Base-by-base conservation (phyloP, 2,888 invertebrate genomes). In the Agonum fuliginosum region DNA sequence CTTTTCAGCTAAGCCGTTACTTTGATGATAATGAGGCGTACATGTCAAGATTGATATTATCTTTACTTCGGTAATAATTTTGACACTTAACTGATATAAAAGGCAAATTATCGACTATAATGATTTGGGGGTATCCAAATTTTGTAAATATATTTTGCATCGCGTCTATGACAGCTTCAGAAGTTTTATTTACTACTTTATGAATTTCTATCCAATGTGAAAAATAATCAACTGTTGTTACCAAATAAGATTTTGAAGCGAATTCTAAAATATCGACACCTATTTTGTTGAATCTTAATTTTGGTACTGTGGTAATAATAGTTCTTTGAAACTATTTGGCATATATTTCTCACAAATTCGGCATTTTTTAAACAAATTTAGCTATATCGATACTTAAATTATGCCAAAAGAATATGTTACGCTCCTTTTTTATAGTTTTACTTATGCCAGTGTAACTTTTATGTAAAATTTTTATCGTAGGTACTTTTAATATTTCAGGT, bases 71-170 rank as follows among this genome's bases (percentile, higher is more conserved):
- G 34, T 78, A 79, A 41, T 78, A 81, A n/a, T 79, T 37, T 76
- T 58, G 76, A 74, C 80, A 82, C 69, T 67, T 77, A 22, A 10
- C n/a, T 14, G 80, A 80, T 20, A 80, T 67, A 17, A 82, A 82
- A 2, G 80, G 81, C 58, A 81, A 43, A 51, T 81, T 82, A 65
- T 81, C 80, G 48, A 81, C 78, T 48, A 81, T 81, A 43, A 83
- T 79, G 2, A 65, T 62, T 58, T 81, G 77, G 12, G 83, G 83
- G 48, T 82, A 83, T 12, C 83, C 83, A 62, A 81, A 78, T 58
- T 62, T 70, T 48, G 71, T 78, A 73, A 83, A 81, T 43, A 79
- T 72, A 77, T 80, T 71, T 62, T 81, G 81, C 67, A 81, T 62
- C 1, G 72, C 58, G 24, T 81, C 37, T 54, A 82, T 81, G 4